Conservation (phyloP, 1,140 invertebrate species). For the Neelides sp. region DNA sequence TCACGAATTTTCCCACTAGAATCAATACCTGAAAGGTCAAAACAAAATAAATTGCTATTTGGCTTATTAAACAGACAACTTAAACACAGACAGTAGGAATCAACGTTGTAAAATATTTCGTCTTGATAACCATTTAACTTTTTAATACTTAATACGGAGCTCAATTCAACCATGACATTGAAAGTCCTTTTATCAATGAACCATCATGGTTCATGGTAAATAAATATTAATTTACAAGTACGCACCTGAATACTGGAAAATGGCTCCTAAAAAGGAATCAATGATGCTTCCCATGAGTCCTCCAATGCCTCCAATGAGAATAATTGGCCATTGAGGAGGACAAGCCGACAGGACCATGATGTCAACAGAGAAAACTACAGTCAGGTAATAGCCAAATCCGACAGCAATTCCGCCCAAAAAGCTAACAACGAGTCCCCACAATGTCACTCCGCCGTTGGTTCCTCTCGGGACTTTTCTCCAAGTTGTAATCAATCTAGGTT, state of each 20-base stretch:
- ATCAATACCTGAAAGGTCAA: slow-evolving; percentile 51
- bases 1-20: slow-evolving; percentile 57
- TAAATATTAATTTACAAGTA: slow-evolving; percentile 11
- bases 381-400: slow-evolving; percentile 59
- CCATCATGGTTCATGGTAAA: not conserved
- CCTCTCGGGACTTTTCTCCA: slow-evolving; percentile 61
- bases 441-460: slow-evolving; percentile 50
- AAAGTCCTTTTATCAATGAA: not conserved
- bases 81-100: too few species aligned
- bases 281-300: slow-evolving; percentile 68
- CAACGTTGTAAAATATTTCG: too few species aligned
- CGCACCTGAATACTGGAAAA: slow-evolving; percentile 70
- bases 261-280: slow-evolving; percentile 72
- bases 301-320: slow-evolving; percentile 53
- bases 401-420: slow-evolving; percentile 57
- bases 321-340: slow-evolving; percentile 68
- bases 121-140: not conserved
- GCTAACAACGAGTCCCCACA: slow-evolving; percentile 57
- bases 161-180: not conserved
- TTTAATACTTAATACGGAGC: not conserved
- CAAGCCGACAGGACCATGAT: slow-evolving; percentile 43
- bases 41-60: slow-evolving; percentile 21
- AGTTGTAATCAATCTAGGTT: slow-evolving; percentile 65
- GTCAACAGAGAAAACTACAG: slow-evolving; percentile 51
- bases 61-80: too few species aligned